A percentile compares a stretch with the other conserved stretches of the same genome.
Evolutionary conservation across 2,113 vertebrate species (phyloP).

Genomic region (Gobio gobio): DNA sequence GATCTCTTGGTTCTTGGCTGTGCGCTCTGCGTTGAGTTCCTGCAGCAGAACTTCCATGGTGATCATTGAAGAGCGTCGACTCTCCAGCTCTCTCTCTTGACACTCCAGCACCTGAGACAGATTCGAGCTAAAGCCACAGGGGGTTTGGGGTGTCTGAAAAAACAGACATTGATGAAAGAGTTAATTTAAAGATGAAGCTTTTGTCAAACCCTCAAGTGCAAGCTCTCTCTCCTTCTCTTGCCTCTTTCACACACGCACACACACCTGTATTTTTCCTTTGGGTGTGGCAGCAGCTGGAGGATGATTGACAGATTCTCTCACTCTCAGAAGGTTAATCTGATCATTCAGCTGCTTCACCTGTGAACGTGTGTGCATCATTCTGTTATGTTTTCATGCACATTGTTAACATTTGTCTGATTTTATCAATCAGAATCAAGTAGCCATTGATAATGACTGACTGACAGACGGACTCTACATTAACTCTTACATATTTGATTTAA

Average conservation of each 20-base stretch:
- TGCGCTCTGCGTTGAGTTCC: slow-evolving; percentile 87
- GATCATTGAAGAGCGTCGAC: slow-evolving; percentile 83
- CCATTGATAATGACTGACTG: background rate
- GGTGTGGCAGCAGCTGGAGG: slow-evolving; percentile 63
- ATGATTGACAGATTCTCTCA: slow-evolving; percentile 46
- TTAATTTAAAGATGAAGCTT: background rate
- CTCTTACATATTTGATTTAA: background rate
- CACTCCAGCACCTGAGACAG: slow-evolving; percentile 83
- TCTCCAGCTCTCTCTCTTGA: slow-evolving; percentile 87
- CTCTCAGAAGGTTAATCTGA: slow-evolving; percentile 56
- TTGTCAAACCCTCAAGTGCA: background rate
- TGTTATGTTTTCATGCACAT: no score
- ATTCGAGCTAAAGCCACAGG: slow-evolving; percentile 79
- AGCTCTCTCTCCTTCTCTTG: background rate
- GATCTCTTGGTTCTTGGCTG: slow-evolving; percentile 90
- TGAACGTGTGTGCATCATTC: background rate
- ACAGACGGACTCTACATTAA: background rate
- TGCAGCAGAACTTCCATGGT: slow-evolving; percentile 86
- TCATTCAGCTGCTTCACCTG: slow-evolving; percentile 73
- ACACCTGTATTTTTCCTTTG: slow-evolving; percentile 65
- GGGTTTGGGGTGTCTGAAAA: slow-evolving; percentile 84
- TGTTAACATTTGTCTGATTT: no score
- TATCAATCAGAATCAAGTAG: background rate
- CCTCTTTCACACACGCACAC: background rate
- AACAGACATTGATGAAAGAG: background rate